Evolutionary conservation across 2,113 vertebrate species (phyloP), one percentile per base, ranked within the genome.

Genomic region (Axis porcinus): DNA sequence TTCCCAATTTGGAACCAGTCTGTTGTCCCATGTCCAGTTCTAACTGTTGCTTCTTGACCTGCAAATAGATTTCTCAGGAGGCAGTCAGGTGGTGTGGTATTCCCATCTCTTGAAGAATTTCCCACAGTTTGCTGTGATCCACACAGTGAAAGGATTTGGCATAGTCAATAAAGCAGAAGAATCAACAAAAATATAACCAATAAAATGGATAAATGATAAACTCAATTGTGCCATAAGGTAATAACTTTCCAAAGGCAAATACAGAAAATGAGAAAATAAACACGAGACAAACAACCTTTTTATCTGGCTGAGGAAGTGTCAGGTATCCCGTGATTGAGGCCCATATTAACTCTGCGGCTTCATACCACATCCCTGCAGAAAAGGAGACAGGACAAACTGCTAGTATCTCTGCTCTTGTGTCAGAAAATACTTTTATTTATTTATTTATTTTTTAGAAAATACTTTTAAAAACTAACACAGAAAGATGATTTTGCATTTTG

Each of bases 331-430:
- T 98, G 70, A 99, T 87, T 0, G 99, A 99, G 13, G 99, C 99
- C 99, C 99, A 99, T 55, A 99, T 99, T 67, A 99, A 78, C 97
- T 99, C 99, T n/a, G 99, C 99, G 5, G 99, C 99, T 97, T 99
- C 99, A 0, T 99, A 99, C 99, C 99, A 99, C 98, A 99, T 98
- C 13, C 99, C 99, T 99, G 98, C 60, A 98, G 99, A 5, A 85
- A 30, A 97, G 9, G 52, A 19, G 12, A 54, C 5, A 17, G 43
- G 23, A 58, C 10, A 14, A 9, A 15, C 6, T 2, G 30, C 40
- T 36, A 8, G 33, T 6, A 27, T 60, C 81, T 67, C 1, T 70
- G 74, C 16, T 54, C n/a, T 25, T 23, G 1, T 28, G 19, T 9
- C 17, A 70, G 83, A 81, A 47, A 67, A 55, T 6, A 50, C 5